These are phyloP conservation scores for Volucella inflata DNA, from an alignment of 2,888 invertebrate genomes.

Conservation along the genomic window DNA sequence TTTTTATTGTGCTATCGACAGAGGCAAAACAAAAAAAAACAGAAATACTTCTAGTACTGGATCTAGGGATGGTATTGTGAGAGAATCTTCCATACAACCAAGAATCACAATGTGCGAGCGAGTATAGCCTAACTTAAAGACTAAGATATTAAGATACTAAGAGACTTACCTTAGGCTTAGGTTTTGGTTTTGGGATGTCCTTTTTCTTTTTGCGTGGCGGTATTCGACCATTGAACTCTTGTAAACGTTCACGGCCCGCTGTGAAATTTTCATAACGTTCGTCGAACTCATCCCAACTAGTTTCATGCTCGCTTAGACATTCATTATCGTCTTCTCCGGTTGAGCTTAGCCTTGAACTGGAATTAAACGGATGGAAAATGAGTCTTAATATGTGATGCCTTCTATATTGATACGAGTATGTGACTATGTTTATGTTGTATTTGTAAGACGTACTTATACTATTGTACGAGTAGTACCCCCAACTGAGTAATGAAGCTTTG, in stretches of 20 bases:
- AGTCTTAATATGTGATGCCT: slow-evolving; percentile 24
- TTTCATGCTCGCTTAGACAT: slow-evolving; percentile 83
- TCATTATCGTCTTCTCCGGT: slow-evolving; percentile 84
- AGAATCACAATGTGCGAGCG: not conserved
- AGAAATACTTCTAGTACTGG: no score
- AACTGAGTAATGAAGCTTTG: slow-evolving; percentile 2
- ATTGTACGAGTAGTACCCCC: not conserved
- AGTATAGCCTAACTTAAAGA: slow-evolving; percentile 2
- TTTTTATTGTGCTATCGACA: slow-evolving; percentile 38
- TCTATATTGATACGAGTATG: slow-evolving; percentile 8
- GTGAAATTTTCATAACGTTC: slow-evolving; percentile 83
- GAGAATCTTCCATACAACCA: not conserved
- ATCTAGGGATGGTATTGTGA: not conserved
- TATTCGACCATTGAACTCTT: slow-evolving; percentile 83
- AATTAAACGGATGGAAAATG: slow-evolving; percentile 70
- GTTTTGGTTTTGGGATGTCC: slow-evolving; percentile 79
- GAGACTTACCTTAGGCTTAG: slow-evolving; percentile 79
- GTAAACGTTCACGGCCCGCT: slow-evolving; percentile 83
- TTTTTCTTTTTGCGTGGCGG: slow-evolving; percentile 84
- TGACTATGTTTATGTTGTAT: slow-evolving; percentile 6
- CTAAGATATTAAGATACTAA: not conserved
- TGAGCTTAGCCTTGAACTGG: slow-evolving; percentile 83
- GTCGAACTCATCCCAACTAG: slow-evolving; percentile 83
- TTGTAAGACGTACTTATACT: not conserved
- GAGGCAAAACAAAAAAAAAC: slow-evolving; percentile 3